A percentile compares a stretch with the other conserved stretches of the same genome.
phyloP scores from a whole-genome alignment of 1,140 invertebrate species.

The Eueides isabella region DNA sequence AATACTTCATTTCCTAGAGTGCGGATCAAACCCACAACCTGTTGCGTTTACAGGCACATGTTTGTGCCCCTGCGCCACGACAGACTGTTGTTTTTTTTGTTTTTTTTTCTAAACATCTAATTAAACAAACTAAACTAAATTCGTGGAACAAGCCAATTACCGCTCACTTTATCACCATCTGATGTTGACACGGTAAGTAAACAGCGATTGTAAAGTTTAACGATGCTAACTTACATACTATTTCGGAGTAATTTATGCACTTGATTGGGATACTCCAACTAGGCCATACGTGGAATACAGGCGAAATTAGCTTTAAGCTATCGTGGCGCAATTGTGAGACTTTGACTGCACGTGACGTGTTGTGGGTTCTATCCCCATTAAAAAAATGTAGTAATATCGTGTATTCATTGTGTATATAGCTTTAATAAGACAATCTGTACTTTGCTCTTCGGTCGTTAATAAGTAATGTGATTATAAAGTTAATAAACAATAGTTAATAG shows the following conservation, averaged over 20 bases:
- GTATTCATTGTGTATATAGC: too few relatives aligned
- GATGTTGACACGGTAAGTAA: not conserved
- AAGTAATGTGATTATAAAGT: too few relatives aligned
- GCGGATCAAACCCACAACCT: too few relatives aligned
- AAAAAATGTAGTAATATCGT: not conserved
- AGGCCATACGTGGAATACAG: not conserved
- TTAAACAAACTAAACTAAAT: too few relatives aligned
- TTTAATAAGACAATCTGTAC: too few relatives aligned
- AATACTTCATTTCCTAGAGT: too few relatives aligned
- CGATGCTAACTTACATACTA: conserved; percentile 7
- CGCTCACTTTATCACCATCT: conserved; percentile 4
- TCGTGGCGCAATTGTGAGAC: not conserved
- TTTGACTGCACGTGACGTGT: not conserved
- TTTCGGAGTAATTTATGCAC: conserved; percentile 7
- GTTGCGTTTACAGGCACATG: too few relatives aligned
- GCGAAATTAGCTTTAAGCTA: not conserved
- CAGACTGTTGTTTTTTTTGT: too few relatives aligned
- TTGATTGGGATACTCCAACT: not conserved
- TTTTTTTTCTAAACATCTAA: too few relatives aligned
- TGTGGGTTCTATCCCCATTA: not conserved
- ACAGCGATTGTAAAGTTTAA: conserved; percentile 6
- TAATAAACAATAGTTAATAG: too few relatives aligned
- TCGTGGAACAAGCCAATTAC: not conserved
- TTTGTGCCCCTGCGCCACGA: too few relatives aligned
- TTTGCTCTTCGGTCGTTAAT: not conserved